phyloP scores from a whole-genome alignment of 2,797 vertebrate species.

The Platalea minor region DNA sequence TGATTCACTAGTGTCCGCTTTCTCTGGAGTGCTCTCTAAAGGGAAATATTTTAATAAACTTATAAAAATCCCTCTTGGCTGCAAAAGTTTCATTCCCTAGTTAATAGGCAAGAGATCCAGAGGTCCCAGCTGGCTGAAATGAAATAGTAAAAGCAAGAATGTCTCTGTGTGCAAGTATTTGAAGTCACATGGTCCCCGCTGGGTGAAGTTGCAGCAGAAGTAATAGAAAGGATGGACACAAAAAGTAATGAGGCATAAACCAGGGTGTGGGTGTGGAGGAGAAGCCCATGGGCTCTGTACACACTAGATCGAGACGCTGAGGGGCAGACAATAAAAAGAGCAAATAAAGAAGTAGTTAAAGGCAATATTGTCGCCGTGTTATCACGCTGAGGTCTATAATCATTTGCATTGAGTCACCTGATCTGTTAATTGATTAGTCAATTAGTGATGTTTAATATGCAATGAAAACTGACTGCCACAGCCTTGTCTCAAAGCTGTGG shows the following conservation, averaged over 20 bases:
- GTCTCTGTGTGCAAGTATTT: neutral
- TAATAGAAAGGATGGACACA: neutral
- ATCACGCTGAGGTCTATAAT: neutral
- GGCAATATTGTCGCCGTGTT: accelerated
- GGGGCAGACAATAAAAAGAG: neutral
- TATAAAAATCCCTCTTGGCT: neutral
- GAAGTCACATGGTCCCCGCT: accelerated
- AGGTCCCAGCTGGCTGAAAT: neutral
- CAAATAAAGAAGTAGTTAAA: neutral
- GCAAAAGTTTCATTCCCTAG: neutral
- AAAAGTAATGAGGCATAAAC: neutral
- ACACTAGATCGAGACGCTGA: neutral
- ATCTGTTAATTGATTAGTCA: neutral
- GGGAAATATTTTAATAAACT: neutral
- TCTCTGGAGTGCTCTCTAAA: neutral
- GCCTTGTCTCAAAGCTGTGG: neutral
- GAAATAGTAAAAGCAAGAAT: neutral
- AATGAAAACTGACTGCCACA: neutral
- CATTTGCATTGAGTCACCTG: neutral
- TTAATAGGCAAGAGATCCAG: neutral
- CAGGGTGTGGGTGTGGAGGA: neutral
- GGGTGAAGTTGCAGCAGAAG: neutral
- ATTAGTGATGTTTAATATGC: neutral
- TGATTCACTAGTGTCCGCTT: accelerated
- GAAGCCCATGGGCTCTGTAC: neutral